These are phyloP conservation scores for Seira ritae DNA, from an alignment of 2,888 invertebrate genomes.

Conservation along the genomic window DNA sequence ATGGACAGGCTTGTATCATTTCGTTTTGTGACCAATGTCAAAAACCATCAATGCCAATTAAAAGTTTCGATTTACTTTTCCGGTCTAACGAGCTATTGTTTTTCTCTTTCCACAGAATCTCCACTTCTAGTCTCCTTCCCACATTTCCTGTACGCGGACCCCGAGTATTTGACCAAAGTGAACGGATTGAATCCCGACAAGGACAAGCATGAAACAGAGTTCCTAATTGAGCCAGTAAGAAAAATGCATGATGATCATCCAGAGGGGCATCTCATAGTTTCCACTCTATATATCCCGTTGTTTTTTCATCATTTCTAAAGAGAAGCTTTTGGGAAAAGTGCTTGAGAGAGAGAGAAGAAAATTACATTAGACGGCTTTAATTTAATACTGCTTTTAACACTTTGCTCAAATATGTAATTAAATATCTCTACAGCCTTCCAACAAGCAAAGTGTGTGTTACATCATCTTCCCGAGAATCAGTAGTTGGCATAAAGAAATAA, in stretches of 20 bases:
- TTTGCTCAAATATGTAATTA: too few species aligned
- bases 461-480: too few species aligned
- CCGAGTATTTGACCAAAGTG: constrained; percentile 45
- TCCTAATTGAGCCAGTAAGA: constrained; percentile 65
- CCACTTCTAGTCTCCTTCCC: constrained; percentile 63
- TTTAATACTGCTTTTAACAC: too few species aligned
- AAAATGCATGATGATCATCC: background rate
- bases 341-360: background rate
- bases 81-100: too few species aligned
- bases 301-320: background rate
- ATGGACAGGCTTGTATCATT: too few species aligned
- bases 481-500: too few species aligned
- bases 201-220: constrained; percentile 65
- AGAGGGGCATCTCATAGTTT: background rate
- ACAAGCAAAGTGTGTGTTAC: too few species aligned
- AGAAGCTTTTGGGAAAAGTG: background rate
- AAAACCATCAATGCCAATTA: too few species aligned
- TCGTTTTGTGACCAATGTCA: too few species aligned
- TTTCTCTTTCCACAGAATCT: constrained; percentile 53
- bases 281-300: too few species aligned
- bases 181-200: constrained; percentile 57
- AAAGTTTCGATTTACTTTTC: too few species aligned
- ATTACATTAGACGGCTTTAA: constrained; percentile 24
- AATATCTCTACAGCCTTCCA: too few species aligned
- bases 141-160: constrained; percentile 63